Base-by-base conservation (phyloP, 2,797 vertebrate species). In the Silurus lanzhouensis region DNA sequence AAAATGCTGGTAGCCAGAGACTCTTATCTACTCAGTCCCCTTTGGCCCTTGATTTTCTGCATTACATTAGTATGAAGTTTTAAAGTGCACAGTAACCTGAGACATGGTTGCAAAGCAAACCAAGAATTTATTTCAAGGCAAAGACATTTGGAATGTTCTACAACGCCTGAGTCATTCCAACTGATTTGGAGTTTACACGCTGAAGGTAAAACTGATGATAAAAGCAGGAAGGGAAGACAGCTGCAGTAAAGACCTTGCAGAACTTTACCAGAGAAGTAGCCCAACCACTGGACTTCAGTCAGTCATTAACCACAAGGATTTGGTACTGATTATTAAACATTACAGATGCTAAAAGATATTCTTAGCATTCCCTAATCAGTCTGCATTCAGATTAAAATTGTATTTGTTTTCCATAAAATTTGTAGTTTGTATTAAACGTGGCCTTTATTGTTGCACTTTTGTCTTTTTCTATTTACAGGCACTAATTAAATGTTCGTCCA, bases 401-500 rank as follows among this genome's bases (percentile, higher is more conserved):
- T 22, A 22, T 46, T 46, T 71, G 68, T 10, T 74, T 46, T 22
- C 22, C 9, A 27, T 27, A 5, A 67, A 67, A 67, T 38, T 38
- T 38, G 38, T 38, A 38, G 46, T 74, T 74, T 1, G n/a, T 74
- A 8, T 46, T 25, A 55, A 74, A 27, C 27, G 6, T 27, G 48
- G 3, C 1, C 17, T 31, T 58, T 31, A 27, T 19, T 57, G n/a
- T 2, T 60, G 1, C 52, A 25, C 19, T 60, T 78, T 22, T 63
- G 60, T 48, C 14, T 64, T n/a, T 64, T 14, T 46, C 60, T 14
- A 38, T 94, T 94, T 93, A 5, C 91, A 92, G 90, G 91, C 87
- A 89, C 91, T 94, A 93, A 94, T 94, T 92, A 94, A 94, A 94
- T 92, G 89, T 92, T 93, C 91, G 90, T 86, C 91, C 94, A 93